Conservation (phyloP, 2,113 vertebrate genomes). For the Platycercus adscitus region DNA sequence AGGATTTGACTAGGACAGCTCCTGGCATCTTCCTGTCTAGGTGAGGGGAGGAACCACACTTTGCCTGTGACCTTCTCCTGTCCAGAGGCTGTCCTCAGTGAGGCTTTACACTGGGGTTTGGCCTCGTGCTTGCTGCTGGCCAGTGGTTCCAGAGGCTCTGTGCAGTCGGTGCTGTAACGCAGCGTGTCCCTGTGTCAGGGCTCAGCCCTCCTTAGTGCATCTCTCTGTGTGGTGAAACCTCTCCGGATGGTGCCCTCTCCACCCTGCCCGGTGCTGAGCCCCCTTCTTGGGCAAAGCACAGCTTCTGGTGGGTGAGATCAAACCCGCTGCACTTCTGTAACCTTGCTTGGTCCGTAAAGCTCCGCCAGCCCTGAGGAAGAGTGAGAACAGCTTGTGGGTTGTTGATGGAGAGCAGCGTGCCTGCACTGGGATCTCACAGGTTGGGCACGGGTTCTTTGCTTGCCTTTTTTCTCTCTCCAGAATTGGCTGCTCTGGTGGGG, state of each 20-base stretch:
- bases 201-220: no score
- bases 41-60: slow-evolving; percentile 22
- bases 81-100: not conserved
- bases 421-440: not conserved
- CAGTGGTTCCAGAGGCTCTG: fast-evolving
- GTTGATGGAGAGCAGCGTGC: fast-evolving
- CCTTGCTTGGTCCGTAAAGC: not conserved
- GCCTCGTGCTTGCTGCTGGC: not conserved
- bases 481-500: not conserved
- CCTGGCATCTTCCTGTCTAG: not conserved
- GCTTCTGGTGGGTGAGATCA: not conserved
- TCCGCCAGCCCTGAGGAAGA: not conserved
- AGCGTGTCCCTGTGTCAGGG: not conserved
- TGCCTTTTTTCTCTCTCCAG: not conserved
- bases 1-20: slow-evolving; percentile 10
- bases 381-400: not conserved
- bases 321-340: not conserved
- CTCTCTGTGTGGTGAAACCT: not conserved
- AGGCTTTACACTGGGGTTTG: not conserved
- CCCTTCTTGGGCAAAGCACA: fast-evolving
- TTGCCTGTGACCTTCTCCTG: not conserved
- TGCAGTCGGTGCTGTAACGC: not conserved
- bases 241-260: not conserved
- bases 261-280: fast-evolving
- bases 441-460: not conserved